A percentile compares a stretch with the other conserved stretches of the same genome.
phyloP scores from a whole-genome alignment of 2,113 vertebrate species.

The Halcyon senegalensis region DNA sequence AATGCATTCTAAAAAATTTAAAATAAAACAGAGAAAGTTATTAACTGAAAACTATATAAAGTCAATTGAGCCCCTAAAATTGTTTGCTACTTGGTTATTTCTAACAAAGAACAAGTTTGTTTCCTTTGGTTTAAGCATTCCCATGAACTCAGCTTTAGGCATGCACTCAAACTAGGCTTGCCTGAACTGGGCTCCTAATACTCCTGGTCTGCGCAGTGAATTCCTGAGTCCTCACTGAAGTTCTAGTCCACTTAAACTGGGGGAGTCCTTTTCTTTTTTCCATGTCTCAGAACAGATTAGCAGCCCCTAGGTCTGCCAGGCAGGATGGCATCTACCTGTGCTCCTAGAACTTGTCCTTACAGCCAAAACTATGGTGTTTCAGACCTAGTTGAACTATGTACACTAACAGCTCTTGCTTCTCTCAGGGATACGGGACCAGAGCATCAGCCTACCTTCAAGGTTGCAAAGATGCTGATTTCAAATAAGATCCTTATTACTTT shows the following conservation, averaged over 20 bases:
- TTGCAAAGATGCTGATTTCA: background rate
- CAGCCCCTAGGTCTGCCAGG: background rate
- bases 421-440: background rate
- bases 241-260: background rate
- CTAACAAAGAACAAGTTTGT: background rate
- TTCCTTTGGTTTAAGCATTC: background rate
- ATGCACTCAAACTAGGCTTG: background rate
- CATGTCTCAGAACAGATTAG: fast-evolving
- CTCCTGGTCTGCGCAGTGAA: background rate
- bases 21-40: background rate
- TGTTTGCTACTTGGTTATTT: background rate
- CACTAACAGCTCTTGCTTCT: background rate
- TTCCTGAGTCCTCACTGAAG: background rate
- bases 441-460: background rate
- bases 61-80: background rate
- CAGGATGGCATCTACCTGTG: background rate
- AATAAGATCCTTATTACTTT: constrained; percentile 15
- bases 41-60: background rate
- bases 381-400: background rate
- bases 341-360: background rate
- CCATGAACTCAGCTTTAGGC: background rate
- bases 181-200: background rate
- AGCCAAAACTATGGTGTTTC: background rate
- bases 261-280: background rate
- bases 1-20: background rate